phyloP scores from a whole-genome alignment of 2,113 vertebrate species.

The Lucifuga dentata region DNA sequence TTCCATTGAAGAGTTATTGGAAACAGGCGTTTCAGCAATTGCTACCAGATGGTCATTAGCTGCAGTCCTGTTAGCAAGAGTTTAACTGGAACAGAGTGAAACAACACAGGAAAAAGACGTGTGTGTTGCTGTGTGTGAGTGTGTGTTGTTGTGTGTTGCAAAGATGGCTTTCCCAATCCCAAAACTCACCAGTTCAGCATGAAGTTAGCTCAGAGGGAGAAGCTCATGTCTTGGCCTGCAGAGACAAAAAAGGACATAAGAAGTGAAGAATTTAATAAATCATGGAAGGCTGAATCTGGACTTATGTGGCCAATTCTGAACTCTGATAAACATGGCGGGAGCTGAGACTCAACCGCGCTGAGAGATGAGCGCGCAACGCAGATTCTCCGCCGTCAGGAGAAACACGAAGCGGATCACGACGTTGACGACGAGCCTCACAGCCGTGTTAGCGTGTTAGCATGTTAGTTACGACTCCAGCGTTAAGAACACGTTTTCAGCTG shows the following conservation, averaged over 20 bases:
- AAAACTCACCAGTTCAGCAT: slow-evolving; percentile 83
- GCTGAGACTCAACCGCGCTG: slow-evolving; percentile 22
- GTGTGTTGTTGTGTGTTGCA: slow-evolving; percentile 1
- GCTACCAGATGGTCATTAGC: slow-evolving; percentile 23
- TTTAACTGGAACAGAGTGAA: slow-evolving; percentile 17
- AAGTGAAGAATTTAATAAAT: slow-evolving; percentile 58
- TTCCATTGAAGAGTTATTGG: slow-evolving; percentile 33
- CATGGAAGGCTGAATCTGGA: slow-evolving; percentile 42
- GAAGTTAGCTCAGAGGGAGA: slow-evolving; percentile 67
- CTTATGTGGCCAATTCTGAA: slow-evolving; percentile 68
- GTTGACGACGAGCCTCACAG: slow-evolving; percentile 25
- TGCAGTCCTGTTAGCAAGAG: neutral
- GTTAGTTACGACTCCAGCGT: no score
- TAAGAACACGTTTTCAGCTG: no score
- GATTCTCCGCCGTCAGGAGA: slow-evolving; percentile 31
- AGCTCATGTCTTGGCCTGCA: slow-evolving; percentile 76
- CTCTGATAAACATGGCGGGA: neutral
- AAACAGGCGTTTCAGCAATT: slow-evolving; percentile 16
- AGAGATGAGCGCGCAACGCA: slow-evolving; percentile 24
- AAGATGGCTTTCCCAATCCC: no score
- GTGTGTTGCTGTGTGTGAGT: slow-evolving; percentile 1
- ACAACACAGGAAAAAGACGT: neutral
- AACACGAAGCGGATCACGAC: slow-evolving; percentile 55
- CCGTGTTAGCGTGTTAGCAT: slow-evolving; percentile 11
- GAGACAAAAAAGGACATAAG: slow-evolving; percentile 72